Conservation (phyloP, 1,140 invertebrate species). For the Archivesica marissinica region DNA sequence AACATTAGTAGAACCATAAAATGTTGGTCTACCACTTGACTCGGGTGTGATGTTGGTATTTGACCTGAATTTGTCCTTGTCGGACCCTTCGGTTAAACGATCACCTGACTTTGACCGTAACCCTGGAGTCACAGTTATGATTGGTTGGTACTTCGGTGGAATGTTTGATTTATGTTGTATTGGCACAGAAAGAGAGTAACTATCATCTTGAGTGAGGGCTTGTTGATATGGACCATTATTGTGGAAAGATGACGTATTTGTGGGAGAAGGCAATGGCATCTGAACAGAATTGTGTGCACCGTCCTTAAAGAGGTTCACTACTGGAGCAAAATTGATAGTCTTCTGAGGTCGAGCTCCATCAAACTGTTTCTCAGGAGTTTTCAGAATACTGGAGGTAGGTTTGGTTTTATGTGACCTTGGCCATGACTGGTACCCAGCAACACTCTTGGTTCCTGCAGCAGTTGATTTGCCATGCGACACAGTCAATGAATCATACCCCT, state of each 20-base stretch:
- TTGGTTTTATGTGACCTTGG: constrained; percentile 69
- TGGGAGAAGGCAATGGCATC: constrained; percentile 69
- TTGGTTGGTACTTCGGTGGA: constrained; percentile 75
- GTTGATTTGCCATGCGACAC: constrained; percentile 7
- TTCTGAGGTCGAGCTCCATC: constrained; percentile 70
- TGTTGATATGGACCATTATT: constrained; percentile 52
- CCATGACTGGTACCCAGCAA: constrained; percentile 73
- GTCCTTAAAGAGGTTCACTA: constrained; percentile 76
- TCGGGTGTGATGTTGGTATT: constrained; percentile 17
- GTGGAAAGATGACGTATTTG: constrained; percentile 67
- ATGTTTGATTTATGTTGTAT: constrained; percentile 56
- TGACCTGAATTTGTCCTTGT: constrained; percentile 20
- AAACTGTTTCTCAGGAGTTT: constrained; percentile 71
- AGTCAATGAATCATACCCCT: constrained; percentile 53
- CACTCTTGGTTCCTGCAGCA: constrained; percentile 8
- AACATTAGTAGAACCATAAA: constrained; percentile 31
- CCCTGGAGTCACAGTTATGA: constrained; percentile 73
- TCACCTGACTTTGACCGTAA: constrained; percentile 48
- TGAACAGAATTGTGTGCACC: constrained; percentile 67
- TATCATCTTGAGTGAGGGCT: constrained; percentile 48
- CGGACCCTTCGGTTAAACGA: constrained; percentile 46
- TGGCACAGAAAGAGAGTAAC: constrained; percentile 68
- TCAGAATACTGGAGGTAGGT: constrained; percentile 75
- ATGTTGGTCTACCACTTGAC: not conserved
- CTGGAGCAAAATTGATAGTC: constrained; percentile 78